These are phyloP conservation scores for Mirza zaza DNA, from an alignment of 2,113 vertebrate species.

Conservation along the genomic window DNA sequence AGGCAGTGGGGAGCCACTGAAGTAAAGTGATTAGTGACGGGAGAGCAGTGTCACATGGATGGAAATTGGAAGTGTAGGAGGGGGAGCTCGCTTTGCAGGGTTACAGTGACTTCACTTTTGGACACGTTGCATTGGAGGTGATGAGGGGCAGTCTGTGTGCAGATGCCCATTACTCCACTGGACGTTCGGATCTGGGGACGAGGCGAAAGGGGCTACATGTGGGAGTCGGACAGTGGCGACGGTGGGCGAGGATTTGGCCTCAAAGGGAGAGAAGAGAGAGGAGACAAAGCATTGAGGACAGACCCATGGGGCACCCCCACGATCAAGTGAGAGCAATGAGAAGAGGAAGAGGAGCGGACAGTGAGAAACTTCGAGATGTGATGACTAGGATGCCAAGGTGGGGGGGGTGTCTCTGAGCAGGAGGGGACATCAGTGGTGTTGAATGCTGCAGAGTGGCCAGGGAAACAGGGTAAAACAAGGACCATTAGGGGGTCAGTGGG, in stretches of 20 bases:
- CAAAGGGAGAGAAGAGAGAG: neutral
- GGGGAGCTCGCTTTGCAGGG: neutral
- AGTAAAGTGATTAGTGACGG: neutral
- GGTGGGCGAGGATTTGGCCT: neutral
- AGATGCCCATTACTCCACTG: neutral
- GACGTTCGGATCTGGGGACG: neutral
- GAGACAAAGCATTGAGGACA: neutral
- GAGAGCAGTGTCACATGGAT: neutral
- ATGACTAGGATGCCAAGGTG: neutral
- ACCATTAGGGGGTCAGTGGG: neutral
- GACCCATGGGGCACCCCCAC: neutral
- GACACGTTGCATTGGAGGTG: neutral
- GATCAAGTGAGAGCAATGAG: neutral
- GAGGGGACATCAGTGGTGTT: neutral
- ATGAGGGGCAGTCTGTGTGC: neutral
- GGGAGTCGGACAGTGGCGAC: neutral
- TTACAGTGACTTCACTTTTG: neutral
- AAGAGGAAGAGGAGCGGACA: neutral
- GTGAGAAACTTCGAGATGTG: neutral
- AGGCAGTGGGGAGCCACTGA: neutral
- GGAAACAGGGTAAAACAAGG: neutral
- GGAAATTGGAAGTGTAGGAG: neutral
- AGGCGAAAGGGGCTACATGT: neutral
- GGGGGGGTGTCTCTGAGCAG: neutral
- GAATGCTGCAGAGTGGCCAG: neutral